Evolutionary conservation across 2,113 vertebrate species (phyloP), one percentile per base, ranked within the genome.

Genomic region (Globicephala melas): DNA sequence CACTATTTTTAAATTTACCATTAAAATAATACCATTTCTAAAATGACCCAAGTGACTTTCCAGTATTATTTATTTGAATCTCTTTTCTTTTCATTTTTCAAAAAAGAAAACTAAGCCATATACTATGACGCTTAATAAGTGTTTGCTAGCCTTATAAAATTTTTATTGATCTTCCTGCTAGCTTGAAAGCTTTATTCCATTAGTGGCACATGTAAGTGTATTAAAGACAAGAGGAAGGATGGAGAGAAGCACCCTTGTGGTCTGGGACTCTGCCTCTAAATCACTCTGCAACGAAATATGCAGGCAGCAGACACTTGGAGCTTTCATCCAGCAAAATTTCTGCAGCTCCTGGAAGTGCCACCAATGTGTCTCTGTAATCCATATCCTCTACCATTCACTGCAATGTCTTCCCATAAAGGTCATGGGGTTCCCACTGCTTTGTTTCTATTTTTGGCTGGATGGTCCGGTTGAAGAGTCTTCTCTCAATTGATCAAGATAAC

Each of bases 121-220:
- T 55, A 25, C 53, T 3, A 55, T 9, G 50, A 74, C 15, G 71
- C 41, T 93, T 68, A 76, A 4, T 87, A 76, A 81, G 60, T 65
- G 55, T 96, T 85, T 23, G 4, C 55, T 11, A 65, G 89, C 63
- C 81, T 85, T 68, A 83, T 71, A 15, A 63, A 92, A 89, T 84
- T 80, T 82, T 83, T 70, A 97, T 36, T 90, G 80, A 87, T 94
- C 47, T 77, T 87, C 71, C 68, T 44, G 67, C 50, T 36, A 12
- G 53, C 89, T 76, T 96, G 70, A 97, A 97, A 97, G 91, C 86
- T 95, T 87, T 91, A 28, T 63, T 58, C 93, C 93, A 96, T 96
- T 91, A 96, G 73, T 2, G 25, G 65, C 79, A 67, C 67, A 89
- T n/a, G n/a, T 83, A 47, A 65, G 86, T 6, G 25, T 65, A 41